phyloP scores from a whole-genome alignment of 2,888 invertebrate species.

The Dynastes maya region DNA sequence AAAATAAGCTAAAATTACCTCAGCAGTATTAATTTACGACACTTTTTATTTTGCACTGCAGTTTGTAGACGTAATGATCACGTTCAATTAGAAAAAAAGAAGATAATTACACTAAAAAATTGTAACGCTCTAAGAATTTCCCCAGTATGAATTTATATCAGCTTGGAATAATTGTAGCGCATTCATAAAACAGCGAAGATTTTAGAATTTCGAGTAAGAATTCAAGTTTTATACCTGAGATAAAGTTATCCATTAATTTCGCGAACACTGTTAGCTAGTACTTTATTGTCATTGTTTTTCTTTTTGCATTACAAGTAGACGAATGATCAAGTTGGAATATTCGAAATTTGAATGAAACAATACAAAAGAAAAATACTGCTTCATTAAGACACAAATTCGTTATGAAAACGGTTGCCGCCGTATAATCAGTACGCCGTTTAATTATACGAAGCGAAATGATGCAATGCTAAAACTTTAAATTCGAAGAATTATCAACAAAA shows the following conservation, averaged over 20 bases:
- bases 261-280: conserved; percentile 4
- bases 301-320: neutral
- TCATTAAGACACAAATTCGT: neutral
- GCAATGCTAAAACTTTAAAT: too few species aligned
- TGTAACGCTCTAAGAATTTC: conserved; percentile 25
- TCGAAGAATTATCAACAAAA: too few species aligned
- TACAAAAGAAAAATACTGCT: neutral
- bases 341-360: conserved; percentile 10
- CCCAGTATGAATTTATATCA: conserved; percentile 25
- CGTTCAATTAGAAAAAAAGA: conserved; percentile 10
- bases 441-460: too few species aligned
- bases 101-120: conserved; percentile 26
- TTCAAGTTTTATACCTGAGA: conserved; percentile 34
- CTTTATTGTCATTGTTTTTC: neutral
- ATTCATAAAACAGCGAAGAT: conserved; percentile 10
- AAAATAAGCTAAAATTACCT: conserved; percentile 23
- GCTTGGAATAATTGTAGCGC: conserved; percentile 19
- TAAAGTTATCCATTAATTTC: conserved; percentile 43
- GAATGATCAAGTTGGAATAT: neutral
- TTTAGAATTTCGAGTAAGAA: neutral
- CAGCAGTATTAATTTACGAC: neutral
- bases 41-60: neutral
- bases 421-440: neutral
- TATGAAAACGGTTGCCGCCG: neutral
- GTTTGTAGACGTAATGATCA: neutral